Evolutionary conservation across 1,140 invertebrate species (phyloP).

Genomic region (Mesaphorura yosii): DNA sequence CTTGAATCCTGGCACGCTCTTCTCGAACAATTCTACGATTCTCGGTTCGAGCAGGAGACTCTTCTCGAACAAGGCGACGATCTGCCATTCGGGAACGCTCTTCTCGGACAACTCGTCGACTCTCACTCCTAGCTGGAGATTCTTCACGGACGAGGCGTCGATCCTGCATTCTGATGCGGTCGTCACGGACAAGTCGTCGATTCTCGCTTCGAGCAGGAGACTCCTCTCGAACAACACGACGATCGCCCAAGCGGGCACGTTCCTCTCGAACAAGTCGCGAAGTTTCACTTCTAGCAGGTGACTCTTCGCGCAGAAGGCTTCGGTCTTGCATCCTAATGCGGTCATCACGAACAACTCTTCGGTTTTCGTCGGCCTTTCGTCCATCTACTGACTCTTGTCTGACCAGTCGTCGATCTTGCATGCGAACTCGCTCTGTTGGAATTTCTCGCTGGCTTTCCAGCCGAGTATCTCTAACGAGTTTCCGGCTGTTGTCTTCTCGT

Average conservation of each 20-base stretch:
- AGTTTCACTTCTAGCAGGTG: neutral
- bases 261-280: neutral
- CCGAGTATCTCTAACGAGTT: neutral
- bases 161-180: neutral
- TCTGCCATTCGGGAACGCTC: neutral
- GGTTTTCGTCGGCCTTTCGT: neutral
- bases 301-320: constrained; percentile 2
- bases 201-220: neutral
- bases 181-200: constrained; percentile 16
- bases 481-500: neutral
- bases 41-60: constrained; percentile 1
- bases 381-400: constrained; percentile 2
- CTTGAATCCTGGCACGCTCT: neutral
- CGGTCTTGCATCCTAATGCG: constrained; percentile 10
- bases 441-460: neutral
- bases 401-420: constrained; percentile 12
- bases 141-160: constrained; percentile 9
- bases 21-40: constrained; percentile 11
- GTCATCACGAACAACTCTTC: constrained; percentile 14
- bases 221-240: neutral
- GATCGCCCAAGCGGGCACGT: constrained; percentile 1
- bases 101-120: constrained; percentile 1
- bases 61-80: constrained; percentile 11
- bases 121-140: neutral
- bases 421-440: constrained; percentile 7